A percentile compares a stretch with the other conserved stretches of the same genome.
phyloP scores from a whole-genome alignment of 2,113 vertebrate species.

The Scalopus aquaticus region DNA sequence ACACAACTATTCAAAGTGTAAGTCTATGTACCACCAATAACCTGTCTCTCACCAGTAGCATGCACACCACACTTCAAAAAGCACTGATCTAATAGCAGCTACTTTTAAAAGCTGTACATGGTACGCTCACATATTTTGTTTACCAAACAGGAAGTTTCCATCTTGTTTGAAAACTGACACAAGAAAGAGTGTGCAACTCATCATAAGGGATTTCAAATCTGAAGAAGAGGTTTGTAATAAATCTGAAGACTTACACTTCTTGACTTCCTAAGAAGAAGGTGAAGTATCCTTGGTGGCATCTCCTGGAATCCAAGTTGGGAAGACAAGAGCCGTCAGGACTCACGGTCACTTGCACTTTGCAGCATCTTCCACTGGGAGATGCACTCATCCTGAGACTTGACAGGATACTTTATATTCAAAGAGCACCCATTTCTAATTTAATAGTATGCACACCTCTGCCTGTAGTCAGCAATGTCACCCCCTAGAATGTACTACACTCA shows the following conservation, averaged over 20 bases:
- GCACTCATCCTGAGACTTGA: constrained; percentile 40
- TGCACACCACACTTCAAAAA: background rate
- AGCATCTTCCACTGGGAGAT: constrained; percentile 58
- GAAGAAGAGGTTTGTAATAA: constrained; percentile 10
- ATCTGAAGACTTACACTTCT: background rate
- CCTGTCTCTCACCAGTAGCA: background rate
- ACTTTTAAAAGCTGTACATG: background rate
- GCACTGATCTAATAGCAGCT: background rate
- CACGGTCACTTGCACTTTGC: constrained; percentile 33
- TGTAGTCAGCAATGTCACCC: background rate
- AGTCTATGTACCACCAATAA: background rate
- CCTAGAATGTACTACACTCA: background rate
- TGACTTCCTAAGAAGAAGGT: background rate
- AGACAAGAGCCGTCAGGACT: background rate
- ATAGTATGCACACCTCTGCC: background rate
- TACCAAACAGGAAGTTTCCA: background rate
- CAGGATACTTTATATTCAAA: constrained; percentile 17
- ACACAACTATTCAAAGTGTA: background rate
- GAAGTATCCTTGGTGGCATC: background rate
- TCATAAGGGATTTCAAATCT: background rate
- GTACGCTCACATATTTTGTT: background rate
- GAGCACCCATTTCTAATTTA: constrained; percentile 34
- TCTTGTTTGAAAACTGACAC: background rate
- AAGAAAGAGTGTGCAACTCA: background rate
- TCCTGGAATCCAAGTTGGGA: background rate